Evolutionary conservation across 2,113 vertebrate genomes (phyloP).

Genomic region (Cyphomyrus plagiostoma): DNA sequence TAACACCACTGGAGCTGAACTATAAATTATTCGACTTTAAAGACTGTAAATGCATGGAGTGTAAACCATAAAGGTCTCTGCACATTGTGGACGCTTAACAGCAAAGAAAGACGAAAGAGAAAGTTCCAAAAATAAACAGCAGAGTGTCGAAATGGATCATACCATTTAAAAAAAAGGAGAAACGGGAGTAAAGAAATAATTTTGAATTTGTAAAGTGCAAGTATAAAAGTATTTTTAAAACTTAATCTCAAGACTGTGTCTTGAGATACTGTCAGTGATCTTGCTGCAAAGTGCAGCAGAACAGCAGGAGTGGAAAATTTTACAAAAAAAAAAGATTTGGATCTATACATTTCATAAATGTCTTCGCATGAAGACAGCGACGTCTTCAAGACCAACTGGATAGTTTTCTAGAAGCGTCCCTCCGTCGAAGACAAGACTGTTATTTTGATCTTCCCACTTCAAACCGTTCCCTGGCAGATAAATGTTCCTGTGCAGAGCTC

Average conservation of each 20-base stretch:
- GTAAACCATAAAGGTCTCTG: conserved; percentile 48
- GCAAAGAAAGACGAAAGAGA: conserved; percentile 32
- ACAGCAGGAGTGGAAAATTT: conserved; percentile 45
- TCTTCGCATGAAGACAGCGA: conserved; percentile 67
- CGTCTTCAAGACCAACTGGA: conserved; percentile 63
- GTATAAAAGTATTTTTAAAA: conserved; percentile 55
- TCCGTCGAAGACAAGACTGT: conserved; percentile 70
- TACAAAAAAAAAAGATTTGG: conserved; percentile 23
- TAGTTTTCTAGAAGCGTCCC: conserved; percentile 73
- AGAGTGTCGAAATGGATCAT: conserved; percentile 53
- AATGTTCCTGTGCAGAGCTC: conserved; percentile 65
- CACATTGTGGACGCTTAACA: conserved; percentile 33
- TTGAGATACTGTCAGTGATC: conserved; percentile 57
- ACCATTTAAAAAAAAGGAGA: conserved; percentile 30
- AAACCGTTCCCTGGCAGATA: conserved; percentile 72
- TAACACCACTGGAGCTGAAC: conserved; percentile 47
- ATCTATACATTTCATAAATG: conserved; percentile 44
- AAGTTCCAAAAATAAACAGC: conserved; percentile 39
- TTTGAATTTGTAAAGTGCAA: conserved; percentile 68
- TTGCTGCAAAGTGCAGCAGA: conserved; percentile 69
- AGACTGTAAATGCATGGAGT: conserved; percentile 49
- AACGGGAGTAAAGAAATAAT: conserved; percentile 43
- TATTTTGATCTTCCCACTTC: conserved; percentile 72
- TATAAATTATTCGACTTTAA: conserved; percentile 46
- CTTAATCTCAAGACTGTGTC: conserved; percentile 44